These are phyloP conservation scores for Apteryx owenii DNA, from an alignment of 2,113 vertebrate species.

Conservation along the genomic window DNA sequence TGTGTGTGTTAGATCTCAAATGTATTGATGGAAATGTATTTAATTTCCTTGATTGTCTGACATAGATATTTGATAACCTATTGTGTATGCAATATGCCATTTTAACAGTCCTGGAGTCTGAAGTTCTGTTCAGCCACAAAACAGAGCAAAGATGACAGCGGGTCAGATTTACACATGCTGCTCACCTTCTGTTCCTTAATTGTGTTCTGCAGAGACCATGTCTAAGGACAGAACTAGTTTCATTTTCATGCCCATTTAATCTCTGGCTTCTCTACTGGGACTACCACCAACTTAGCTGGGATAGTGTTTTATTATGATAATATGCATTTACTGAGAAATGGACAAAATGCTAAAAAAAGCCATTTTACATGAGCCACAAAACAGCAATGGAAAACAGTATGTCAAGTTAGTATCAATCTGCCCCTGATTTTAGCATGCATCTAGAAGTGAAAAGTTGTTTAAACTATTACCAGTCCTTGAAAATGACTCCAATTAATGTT, in stretches of 20 bases:
- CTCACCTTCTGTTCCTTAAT: slow-evolving; percentile 57
- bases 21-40: neutral
- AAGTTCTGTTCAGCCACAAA: neutral
- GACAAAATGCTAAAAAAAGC: neutral
- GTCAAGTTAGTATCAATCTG: neutral
- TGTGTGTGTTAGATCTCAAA: neutral
- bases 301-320: neutral
- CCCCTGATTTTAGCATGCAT: neutral
- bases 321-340: neutral
- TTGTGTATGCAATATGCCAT: slow-evolving; percentile 21
- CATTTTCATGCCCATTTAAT: slow-evolving; percentile 15
- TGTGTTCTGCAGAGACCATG: neutral
- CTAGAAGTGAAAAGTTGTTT: neutral
- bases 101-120: neutral
- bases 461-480: neutral
- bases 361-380: neutral
- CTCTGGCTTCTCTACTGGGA: neutral
- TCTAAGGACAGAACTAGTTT: neutral
- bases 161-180: slow-evolving; percentile 43
- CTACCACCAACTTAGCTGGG: neutral
- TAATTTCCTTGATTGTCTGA: neutral
- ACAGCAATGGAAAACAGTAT: neutral
- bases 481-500: neutral
- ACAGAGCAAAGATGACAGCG: neutral
- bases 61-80: neutral